Conservation (phyloP, 1,140 invertebrate genomes). For the Rhyzopertha dominica region DNA sequence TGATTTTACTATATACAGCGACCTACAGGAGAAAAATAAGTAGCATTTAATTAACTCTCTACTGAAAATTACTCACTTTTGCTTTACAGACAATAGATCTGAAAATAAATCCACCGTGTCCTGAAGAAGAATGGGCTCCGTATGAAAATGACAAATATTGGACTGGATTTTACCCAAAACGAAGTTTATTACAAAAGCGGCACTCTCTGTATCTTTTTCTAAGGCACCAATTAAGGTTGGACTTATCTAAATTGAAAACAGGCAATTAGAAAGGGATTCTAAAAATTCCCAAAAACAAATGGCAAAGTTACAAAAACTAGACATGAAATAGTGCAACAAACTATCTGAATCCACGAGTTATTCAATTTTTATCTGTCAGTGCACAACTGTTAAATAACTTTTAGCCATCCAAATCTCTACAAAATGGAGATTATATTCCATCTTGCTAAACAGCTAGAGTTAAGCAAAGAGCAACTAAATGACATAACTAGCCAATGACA, state of each 20-base stretch:
- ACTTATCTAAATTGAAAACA: constrained; percentile 35
- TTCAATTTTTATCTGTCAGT: no score
- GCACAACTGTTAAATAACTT: no score
- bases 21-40: constrained; percentile 32
- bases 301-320: no score
- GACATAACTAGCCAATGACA: no score
- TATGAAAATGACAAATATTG: constrained; percentile 40
- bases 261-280: constrained; percentile 8
- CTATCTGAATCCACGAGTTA: no score
- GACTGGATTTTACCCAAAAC: constrained; percentile 41
- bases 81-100: constrained; percentile 36
- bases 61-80: constrained; percentile 35
- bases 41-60: constrained; percentile 1
- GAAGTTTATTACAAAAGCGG: constrained; percentile 37
- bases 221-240: constrained; percentile 36
- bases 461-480: no score
- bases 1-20: constrained; percentile 42
- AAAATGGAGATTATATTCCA: no score
- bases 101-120: constrained; percentile 42
- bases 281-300: constrained; percentile 5
- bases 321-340: no score
- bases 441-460: no score
- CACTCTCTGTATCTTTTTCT: constrained; percentile 42
- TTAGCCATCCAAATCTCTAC: no score
- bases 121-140: constrained; percentile 39